Evolutionary conservation across 2,888 invertebrate species (phyloP), one percentile per base, ranked within the genome.

Genomic region (Escarpia spicata): DNA sequence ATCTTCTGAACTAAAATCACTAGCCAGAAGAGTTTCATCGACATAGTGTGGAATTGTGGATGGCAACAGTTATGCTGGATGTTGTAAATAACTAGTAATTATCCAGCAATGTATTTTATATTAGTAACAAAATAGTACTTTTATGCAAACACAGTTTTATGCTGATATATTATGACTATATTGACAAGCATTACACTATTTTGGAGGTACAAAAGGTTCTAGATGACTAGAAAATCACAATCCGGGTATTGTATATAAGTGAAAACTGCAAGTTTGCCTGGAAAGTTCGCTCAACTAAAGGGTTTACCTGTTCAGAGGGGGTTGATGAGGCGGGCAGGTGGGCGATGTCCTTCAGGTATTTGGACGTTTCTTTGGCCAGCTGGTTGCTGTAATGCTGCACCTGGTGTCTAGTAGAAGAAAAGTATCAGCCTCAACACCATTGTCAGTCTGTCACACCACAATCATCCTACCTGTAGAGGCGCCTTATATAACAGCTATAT

Each of bases 321-420:
- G 94, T 94, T 6, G 94, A 19, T 8, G 96, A 95, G 43, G 94
- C 93, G 8, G 96, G 95, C 31, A 96, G 94, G 91, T 95, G 95
- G 19, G 96, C 94, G 92, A 99, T 97, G 94, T 98, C 98, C 97
- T 98, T 98, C 94, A 99, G 97, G 96, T 98, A 97, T 89, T 97
- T 97, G 95, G 98, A 98, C 0, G 99, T 99, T 96, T 99, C 99
- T 96, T 99, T 98, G 0, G 98, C 98, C 95, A 99, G 97, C 96
- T 98, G 98, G 96, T 99, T 98, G 0, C 99, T 99, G 96, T 99
- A 99, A 96, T 98, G 98, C 96, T 99, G 98, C 95, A 99, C 98
- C 96, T 99, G 98, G 96, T 99, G 98, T 93, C 99, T 99, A 96
- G 43, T 97, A 19, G 43, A 75, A 75, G 19, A 75, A n/a, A 26